Evolutionary conservation across 1,140 invertebrate genomes (phyloP).

Genomic region (Berghia stephanieae): DNA sequence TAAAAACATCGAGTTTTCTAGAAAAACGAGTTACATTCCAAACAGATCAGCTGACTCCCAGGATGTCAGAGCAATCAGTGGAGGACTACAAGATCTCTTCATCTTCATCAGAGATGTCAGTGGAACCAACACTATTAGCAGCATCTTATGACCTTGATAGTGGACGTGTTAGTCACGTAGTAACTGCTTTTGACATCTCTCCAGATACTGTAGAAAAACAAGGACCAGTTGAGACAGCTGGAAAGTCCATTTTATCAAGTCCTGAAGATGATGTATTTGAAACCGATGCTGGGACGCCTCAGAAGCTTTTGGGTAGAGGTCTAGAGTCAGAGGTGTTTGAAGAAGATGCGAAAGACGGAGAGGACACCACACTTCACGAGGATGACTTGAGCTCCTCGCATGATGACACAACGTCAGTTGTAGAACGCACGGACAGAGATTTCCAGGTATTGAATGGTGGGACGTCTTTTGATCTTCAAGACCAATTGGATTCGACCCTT

Average conservation of each 20-base stretch:
- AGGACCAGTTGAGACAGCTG: constrained; percentile 47
- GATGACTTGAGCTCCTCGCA: constrained; percentile 62
- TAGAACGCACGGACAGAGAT: constrained; percentile 57
- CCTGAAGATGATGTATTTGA: constrained; percentile 71
- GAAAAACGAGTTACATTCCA: constrained; percentile 60
- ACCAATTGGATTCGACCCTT: too few species aligned
- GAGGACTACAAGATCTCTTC: constrained; percentile 64
- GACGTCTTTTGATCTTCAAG: too few species aligned
- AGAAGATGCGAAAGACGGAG: constrained; percentile 32
- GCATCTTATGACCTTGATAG: constrained; percentile 66
- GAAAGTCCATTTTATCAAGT: constrained; percentile 64
- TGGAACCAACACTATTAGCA: constrained; percentile 63
- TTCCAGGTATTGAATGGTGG: too few species aligned
- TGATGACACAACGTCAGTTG: constrained; percentile 66
- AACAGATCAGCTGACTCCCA: constrained; percentile 41
- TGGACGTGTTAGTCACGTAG: constrained; percentile 62
- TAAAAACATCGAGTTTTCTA: constrained; percentile 32
- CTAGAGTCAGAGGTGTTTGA: constrained; percentile 29
- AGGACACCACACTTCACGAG: constrained; percentile 38
- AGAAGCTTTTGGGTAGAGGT: too few species aligned
- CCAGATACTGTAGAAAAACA: constrained; percentile 64
- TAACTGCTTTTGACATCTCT: constrained; percentile 63
- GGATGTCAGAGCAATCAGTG: constrained; percentile 41
- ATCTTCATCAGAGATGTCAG: constrained; percentile 60
- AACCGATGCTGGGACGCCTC: constrained; percentile 62